Base-by-base conservation (phyloP, 2,113 vertebrate genomes). In the Corydoras maculifer region DNA sequence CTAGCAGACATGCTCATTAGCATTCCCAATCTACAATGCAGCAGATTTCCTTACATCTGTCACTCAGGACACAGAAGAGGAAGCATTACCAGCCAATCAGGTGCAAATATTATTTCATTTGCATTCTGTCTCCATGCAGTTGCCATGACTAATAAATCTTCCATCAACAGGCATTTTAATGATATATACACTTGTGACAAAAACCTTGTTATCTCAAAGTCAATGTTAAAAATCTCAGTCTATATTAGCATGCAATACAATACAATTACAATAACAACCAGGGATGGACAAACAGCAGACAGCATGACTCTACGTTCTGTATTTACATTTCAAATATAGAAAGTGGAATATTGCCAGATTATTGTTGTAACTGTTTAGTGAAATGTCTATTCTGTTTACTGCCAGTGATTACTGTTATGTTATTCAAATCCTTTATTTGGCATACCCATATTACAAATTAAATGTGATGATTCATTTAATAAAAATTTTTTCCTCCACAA, bases 1-100 rank as follows among this genome's bases (percentile, higher is more conserved):
- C 65, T 65, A 9, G 58, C 59, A 55, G 32, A 69, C 71, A 70
- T 71, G 70, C 53, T 62, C 70, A 66, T 62, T 62, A 43, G 68
- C 68, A 75, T 71, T 25, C 35, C 63, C 57, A 59, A 76, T 70
- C 69, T 72, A 32, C 32, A 76, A 62, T 51, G 68, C 69, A 58
- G 69, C 59, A 62, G 58, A 57, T 55, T 65, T 72, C 53, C 70
- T 64, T 62, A 69, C 60, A 48, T 73, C 61, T 74, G 76, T 59
- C 70, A 72, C 12, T 72, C 70, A 72, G 25, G 35, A 49, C 64
- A 53, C 54, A 7, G 53, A 72, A 5, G 61, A 72, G 53, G 53
- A 32, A 12, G 9, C 25, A 18, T 72, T 72, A 58, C 64, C 62
- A 31, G 35, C 70, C 62, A 50, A 31, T 65, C 70, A 32, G 61